Evolutionary conservation across 2,113 vertebrate species (phyloP).

Genomic region (Cairina moschata): DNA sequence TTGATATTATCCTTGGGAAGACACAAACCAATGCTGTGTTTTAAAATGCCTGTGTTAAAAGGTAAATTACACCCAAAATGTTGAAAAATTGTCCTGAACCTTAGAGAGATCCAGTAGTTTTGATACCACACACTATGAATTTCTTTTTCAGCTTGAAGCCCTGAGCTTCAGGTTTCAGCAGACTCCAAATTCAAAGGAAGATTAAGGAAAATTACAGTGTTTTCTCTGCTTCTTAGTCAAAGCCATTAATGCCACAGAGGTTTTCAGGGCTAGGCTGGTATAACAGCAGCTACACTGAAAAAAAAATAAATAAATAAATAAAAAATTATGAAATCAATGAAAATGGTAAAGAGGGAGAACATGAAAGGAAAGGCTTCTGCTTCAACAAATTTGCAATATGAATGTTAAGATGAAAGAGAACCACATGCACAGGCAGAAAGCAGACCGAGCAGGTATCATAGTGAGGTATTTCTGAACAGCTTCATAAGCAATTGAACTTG

Average conservation of each 20-base stretch:
- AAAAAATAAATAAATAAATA: neutral
- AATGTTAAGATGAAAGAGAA: neutral
- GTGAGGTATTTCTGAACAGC: neutral
- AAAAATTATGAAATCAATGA: neutral
- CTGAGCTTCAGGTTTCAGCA: neutral
- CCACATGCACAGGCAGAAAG: neutral
- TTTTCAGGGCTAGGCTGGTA: neutral
- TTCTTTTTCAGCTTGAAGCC: neutral
- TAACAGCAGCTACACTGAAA: neutral
- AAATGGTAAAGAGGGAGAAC: neutral
- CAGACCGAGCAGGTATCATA: rapidly evolving
- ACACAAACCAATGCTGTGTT: neutral
- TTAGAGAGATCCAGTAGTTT: neutral
- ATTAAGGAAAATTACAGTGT: neutral
- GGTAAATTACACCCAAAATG: neutral
- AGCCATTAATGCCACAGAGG: neutral
- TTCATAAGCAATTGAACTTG: neutral
- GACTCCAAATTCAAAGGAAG: neutral
- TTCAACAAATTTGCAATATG: neutral
- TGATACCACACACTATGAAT: neutral
- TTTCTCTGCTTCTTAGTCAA: neutral
- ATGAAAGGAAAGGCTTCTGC: neutral
- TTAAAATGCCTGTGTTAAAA: neutral
- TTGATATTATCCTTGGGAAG: neutral
- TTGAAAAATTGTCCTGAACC: neutral